Evolutionary conservation across 2,888 invertebrate species (phyloP), one percentile per base, ranked within the genome.

Genomic region (Cephus rjabovi): DNA sequence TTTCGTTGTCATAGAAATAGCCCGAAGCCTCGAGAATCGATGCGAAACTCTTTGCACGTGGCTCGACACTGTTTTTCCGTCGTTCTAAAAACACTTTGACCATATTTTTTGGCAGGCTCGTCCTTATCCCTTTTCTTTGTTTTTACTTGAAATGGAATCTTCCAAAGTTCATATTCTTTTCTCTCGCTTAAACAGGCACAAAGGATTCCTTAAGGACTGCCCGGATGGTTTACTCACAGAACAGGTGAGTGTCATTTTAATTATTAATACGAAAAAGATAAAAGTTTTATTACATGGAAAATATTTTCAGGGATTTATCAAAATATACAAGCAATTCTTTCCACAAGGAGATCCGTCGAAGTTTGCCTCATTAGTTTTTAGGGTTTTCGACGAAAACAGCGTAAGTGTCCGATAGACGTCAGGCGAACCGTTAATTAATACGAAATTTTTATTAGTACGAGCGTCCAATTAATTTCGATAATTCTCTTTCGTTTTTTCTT

Each of bases 251-350:
- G 4, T 40, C 15, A 15, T 30, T 70, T 30, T 30, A 70, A 70
- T 33, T 70, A 11, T 30, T 12, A 6, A 33, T n/a, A 30, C 0
- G 4, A n/a, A 12, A 12, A 15, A 12, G 2, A 69, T 30, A 30
- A 70, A 33, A 11, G 2, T 15, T 3, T 11, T 30, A 30, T 70
- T 30, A 33, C 6, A 40, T 40, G 15, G 0, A 1, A 40, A 15
- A 6, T 40, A 40, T 84, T 93, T 93, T 79, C 93, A 98, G 98
- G 99, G 99, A 88, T 99, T 99, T 94, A 98, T 98, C 92, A 98
- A 97, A 94, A 99, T 99, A 92, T 99, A 99, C 94, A 98, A 98
- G 93, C 99, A 99, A 93, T 99, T 99, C 94, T 99, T 99, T 93
- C 99, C 99, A 77, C 98, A 99, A 94, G 99, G 99, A 85, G 99